Evolutionary conservation across 2,797 vertebrate genomes (phyloP).

Genomic region (Florisuga fusca): DNA sequence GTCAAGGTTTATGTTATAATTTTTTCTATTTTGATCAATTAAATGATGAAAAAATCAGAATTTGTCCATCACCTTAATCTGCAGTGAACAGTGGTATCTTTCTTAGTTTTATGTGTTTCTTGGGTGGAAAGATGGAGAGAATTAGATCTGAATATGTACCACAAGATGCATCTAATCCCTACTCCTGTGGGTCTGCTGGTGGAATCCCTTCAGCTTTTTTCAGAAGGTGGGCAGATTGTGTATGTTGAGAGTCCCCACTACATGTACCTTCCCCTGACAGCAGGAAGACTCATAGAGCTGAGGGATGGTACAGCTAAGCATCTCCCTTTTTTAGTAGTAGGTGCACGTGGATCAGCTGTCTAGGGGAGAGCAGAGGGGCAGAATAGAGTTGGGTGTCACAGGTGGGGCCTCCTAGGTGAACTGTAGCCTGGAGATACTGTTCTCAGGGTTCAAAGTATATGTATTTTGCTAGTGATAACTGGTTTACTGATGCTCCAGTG

Average conservation of each 20-base stretch:
- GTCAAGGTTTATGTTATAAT: not conserved
- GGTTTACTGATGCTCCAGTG: not conserved
- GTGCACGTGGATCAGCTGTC: fast-evolving
- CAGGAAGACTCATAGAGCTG: not conserved
- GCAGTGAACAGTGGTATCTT: not conserved
- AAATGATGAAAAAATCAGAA: not conserved
- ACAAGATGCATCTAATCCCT: not conserved
- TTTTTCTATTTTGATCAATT: not conserved
- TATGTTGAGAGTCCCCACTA: not conserved
- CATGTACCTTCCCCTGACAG: not conserved
- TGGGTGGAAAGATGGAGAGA: not conserved
- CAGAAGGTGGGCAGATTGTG: not conserved
- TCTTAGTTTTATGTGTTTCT: not conserved
- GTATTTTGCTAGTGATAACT: not conserved
- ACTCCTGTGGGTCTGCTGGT: not conserved
- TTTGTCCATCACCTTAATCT: not conserved
- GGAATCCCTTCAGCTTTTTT: not conserved
- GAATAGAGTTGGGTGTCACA: not conserved
- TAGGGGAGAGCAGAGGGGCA: not conserved
- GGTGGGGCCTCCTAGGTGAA: fast-evolving
- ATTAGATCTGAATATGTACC: not conserved
- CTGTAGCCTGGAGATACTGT: not conserved
- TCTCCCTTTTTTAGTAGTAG: not conserved
- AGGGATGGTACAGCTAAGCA: not conserved
- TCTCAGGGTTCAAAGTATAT: not conserved